Evolutionary conservation across 35 echinoderm and acorn worm genomes (phyloP), one percentile per base, ranked within the genome.

Genomic region (Apostichopus parvimensis): DNA sequence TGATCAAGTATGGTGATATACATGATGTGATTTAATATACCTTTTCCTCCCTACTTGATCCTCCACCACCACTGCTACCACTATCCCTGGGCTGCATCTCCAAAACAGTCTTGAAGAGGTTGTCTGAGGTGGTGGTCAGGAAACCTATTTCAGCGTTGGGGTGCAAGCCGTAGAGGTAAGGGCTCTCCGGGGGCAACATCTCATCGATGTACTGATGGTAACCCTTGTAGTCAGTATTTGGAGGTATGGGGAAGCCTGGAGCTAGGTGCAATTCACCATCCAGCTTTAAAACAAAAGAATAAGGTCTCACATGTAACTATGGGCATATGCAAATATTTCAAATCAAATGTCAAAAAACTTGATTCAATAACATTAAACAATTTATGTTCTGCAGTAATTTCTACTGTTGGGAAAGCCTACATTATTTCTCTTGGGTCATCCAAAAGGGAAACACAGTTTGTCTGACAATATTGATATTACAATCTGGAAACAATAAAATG

Each of bases 81-180:
- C 90, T 93, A 77, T 99, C 97, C 58, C 97, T 90, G 2, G 97
- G 97, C 88, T 99, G 97, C 93, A 99, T 95, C 93, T 99, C 97
- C 81, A 99, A 78, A 18, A 99, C 97, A 4, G 92, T 94, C 95
- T 94, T 96, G 89, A 99, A 99, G 91, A 99, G 92, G 13, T 99
- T 99, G 89, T 99, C 97, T 0, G 97, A 99, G 9, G 95, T 94
- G 58, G 97, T 95, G 3, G 97, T 99, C 34, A 99, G 91, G 97
- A 99, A 99, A 28, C 95, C 97, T 54, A 99, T 99, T 87, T 99
- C 97, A 73, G 97, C 97, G 84, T 99, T 99, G 77, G 97, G 97
- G 92, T 99, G 97, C 14, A 99, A 88, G 22, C 97, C 97, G 59
- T 99, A 99, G 17, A 99, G 89, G 92, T 99, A 99, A 26, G 97